A percentile compares a stretch with the other conserved stretches of the same genome.
Conservation (phyloP, 1,140 invertebrate genomes). For the Trachymyrmex cornetzi region DNA sequence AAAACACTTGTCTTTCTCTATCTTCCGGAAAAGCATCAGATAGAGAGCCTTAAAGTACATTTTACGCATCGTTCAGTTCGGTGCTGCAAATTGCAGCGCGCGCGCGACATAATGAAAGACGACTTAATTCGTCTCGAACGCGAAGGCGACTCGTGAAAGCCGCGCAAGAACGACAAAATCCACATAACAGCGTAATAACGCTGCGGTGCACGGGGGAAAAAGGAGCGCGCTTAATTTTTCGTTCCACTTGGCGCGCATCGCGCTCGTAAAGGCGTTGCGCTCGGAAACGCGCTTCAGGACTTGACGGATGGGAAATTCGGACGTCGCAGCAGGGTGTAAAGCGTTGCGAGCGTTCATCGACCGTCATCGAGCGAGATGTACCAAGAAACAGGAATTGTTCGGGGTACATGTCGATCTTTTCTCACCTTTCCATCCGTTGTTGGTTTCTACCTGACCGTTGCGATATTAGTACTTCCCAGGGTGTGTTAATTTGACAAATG, state of each 20-base stretch:
- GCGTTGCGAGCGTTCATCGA: constrained; percentile 47
- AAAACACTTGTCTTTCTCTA: background rate
- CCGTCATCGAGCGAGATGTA: constrained; percentile 40
- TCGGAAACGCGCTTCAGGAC: constrained; percentile 59
- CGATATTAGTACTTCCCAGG: background rate
- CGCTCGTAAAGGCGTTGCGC: constrained; percentile 63
- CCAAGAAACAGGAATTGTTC: constrained; percentile 33
- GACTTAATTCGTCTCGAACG: constrained; percentile 58
- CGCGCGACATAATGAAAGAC: constrained; percentile 49
- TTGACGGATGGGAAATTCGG: constrained; percentile 66
- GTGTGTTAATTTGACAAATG: background rate
- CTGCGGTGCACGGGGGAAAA: constrained; percentile 36
- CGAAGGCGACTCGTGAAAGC: constrained; percentile 43
- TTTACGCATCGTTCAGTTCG: constrained; percentile 33
- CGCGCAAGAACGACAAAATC: constrained; percentile 54
- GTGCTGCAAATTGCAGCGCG: constrained; percentile 8
- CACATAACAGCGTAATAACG: constrained; percentile 58
- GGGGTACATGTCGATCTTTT: background rate
- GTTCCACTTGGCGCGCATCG: constrained; percentile 63
- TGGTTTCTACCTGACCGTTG: background rate
- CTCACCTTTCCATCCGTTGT: background rate
- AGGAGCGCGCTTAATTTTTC: constrained; percentile 63
- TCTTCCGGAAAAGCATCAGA: background rate
- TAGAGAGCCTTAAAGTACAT: constrained; percentile 6
- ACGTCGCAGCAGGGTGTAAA: constrained; percentile 54